A percentile compares a stretch with the other conserved stretches of the same genome.
Conservation (phyloP, 2,113 vertebrate species). For the Pelecanoides urinatrix region DNA sequence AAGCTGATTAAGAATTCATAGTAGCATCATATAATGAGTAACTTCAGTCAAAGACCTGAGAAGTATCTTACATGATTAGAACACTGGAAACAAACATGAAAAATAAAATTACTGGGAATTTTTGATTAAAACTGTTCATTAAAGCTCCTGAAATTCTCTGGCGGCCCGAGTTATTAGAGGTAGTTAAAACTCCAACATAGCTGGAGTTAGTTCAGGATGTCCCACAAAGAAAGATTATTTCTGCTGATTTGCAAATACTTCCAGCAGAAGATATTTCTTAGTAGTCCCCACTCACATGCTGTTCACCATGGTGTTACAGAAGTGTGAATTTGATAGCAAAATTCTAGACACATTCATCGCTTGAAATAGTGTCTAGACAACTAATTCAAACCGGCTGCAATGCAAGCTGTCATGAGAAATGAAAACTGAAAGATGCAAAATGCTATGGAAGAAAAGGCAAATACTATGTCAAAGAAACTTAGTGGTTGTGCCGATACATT, state of each 20-base stretch:
- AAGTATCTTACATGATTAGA: not conserved
- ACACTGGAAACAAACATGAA: not conserved
- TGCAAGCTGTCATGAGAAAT: not conserved
- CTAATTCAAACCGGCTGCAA: not conserved
- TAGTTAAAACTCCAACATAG: not conserved
- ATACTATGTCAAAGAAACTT: not conserved
- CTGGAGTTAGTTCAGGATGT: not conserved
- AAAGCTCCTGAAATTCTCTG: not conserved
- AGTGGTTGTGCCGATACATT: rapidly evolving
- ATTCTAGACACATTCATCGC: not conserved
- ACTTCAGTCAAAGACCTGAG: not conserved
- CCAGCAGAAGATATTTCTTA: not conserved
- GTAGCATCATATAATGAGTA: not conserved
- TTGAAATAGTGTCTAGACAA: not conserved
- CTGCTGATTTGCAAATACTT: not conserved
- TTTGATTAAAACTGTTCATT: not conserved
- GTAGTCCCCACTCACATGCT: not conserved
- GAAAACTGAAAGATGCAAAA: not conserved
- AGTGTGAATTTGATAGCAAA: not conserved
- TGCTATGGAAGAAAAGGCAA: not conserved
- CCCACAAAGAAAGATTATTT: not conserved
- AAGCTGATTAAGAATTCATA: not conserved
- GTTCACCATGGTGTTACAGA: not conserved
- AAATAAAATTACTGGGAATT: not conserved
- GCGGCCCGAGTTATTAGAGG: not conserved